These are phyloP conservation scores for Paradisaea rubra DNA, from an alignment of 2,113 vertebrate genomes.

Conservation along the genomic window DNA sequence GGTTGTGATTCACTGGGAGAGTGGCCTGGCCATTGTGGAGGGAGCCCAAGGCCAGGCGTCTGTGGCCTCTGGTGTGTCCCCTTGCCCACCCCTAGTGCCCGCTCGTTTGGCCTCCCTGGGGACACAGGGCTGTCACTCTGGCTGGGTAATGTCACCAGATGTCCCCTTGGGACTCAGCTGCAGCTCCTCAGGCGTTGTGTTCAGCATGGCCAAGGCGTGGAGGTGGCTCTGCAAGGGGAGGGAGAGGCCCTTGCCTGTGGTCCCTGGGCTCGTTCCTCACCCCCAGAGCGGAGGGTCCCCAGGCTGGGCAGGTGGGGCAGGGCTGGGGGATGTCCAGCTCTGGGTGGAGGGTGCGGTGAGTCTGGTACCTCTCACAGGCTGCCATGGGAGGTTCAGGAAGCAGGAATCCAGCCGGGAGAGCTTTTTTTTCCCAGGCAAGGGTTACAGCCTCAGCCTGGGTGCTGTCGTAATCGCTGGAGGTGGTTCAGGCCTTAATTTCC, in stretches of 20 bases:
- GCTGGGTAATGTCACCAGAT: background rate
- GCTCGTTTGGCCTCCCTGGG: rapidly evolving
- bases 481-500: constrained; percentile 44
- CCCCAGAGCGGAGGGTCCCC: background rate
- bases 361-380: background rate
- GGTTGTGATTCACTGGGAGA: background rate
- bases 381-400: background rate
- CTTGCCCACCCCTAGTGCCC: rapidly evolving
- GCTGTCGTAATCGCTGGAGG: constrained; percentile 33
- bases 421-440: background rate
- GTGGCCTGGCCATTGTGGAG: rapidly evolving
- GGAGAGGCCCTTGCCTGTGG: background rate
- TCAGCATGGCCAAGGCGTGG: rapidly evolving
- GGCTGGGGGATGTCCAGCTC: background rate
- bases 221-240: background rate
- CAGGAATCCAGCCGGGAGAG: background rate
- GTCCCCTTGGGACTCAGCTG: background rate
- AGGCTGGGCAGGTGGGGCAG: background rate
- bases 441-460: constrained; percentile 6
- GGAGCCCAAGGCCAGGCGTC: background rate
- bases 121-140: background rate
- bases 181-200: background rate
- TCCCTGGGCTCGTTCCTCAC: background rate
- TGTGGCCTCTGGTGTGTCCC: rapidly evolving
- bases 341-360: background rate